Evolutionary conservation across 2,113 vertebrate species (phyloP).

Genomic region (Forbesichthys papilliferus): DNA sequence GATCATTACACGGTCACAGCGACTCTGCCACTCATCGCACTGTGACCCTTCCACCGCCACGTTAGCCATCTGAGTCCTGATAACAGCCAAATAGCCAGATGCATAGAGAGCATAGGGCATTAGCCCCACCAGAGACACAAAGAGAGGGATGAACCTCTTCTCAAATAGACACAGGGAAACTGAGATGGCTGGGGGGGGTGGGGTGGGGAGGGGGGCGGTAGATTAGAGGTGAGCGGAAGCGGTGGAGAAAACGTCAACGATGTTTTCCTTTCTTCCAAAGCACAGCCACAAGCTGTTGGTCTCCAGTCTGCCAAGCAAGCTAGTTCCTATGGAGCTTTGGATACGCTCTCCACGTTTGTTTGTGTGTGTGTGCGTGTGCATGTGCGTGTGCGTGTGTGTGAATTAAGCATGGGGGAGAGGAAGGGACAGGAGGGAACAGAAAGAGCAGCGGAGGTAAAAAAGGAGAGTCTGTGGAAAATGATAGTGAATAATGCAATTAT

Average conservation of each 20-base stretch:
- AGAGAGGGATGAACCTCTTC: too few species aligned
- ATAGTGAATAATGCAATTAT: slow-evolving; percentile 6
- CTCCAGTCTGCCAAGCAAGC: slow-evolving; percentile 58
- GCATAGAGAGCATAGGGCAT: background rate
- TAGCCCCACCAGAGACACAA: background rate
- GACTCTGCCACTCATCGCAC: background rate
- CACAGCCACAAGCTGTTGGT: slow-evolving; percentile 70
- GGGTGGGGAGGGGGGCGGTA: slow-evolving; percentile 42
- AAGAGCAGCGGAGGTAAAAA: background rate
- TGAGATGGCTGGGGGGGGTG: slow-evolving; percentile 37
- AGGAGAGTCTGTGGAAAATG: background rate
- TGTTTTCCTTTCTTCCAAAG: slow-evolving; percentile 60
- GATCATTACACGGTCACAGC: background rate
- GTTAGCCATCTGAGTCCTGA: too few species aligned
- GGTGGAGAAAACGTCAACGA: slow-evolving; percentile 49
- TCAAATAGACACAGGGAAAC: slow-evolving; percentile 20
- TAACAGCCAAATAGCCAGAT: too few species aligned
- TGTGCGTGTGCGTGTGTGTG: slow-evolving; percentile 8
- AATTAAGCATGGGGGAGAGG: slow-evolving; percentile 7
- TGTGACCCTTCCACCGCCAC: too few species aligned
- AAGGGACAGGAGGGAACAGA: background rate
- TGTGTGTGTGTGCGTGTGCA: slow-evolving; percentile 18
- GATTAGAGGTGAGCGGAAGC: slow-evolving; percentile 55
- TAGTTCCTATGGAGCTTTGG: slow-evolving; percentile 53
- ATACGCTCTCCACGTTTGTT: slow-evolving; percentile 36